A percentile compares a stretch with the other conserved stretches of the same genome.
Evolutionary conservation across 2,888 invertebrate genomes (phyloP).

Genomic region (Amphipyra berbera): DNA sequence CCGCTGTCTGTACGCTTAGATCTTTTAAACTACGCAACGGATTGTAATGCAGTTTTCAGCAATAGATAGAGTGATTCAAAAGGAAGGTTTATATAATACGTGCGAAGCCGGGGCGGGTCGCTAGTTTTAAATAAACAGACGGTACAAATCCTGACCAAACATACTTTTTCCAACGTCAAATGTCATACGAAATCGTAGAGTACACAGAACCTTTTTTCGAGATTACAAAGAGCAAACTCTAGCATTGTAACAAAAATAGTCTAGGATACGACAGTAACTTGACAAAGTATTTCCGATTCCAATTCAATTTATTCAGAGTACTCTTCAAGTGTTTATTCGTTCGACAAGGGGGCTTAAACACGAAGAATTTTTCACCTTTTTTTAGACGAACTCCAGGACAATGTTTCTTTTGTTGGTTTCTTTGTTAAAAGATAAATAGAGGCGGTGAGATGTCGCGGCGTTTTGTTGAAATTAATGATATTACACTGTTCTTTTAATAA

Average conservation of each 20-base stretch:
- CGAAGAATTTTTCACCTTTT: slow-evolving; percentile 61
- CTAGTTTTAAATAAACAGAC: slow-evolving; percentile 10
- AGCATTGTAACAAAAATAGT: slow-evolving; percentile 52
- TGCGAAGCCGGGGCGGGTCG: too few species aligned
- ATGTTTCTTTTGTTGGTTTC: slow-evolving; percentile 49
- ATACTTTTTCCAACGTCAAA: slow-evolving; percentile 2
- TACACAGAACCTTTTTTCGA: slow-evolving; percentile 47
- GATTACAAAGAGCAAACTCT: slow-evolving; percentile 49
- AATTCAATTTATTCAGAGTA: slow-evolving; percentile 77
- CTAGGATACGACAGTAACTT: slow-evolving; percentile 50
- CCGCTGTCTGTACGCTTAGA: too few species aligned
- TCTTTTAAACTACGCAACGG: too few species aligned
- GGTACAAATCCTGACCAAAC: slow-evolving; percentile 29
- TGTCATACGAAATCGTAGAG: slow-evolving; percentile 27
- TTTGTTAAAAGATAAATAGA: slow-evolving; percentile 51
- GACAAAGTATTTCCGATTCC: slow-evolving; percentile 70
- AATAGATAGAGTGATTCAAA: too few species aligned
- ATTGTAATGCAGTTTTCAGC: too few species aligned
- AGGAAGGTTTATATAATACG: too few species aligned
- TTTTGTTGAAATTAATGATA: slow-evolving; percentile 47
- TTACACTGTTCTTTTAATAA: slow-evolving; percentile 25
- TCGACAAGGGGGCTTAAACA: slow-evolving; percentile 58
- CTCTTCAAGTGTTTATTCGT: slow-evolving; percentile 68
- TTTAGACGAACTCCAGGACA: slow-evolving; percentile 44
- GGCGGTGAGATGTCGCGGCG: slow-evolving; percentile 25